These are phyloP conservation scores for Chionoecetes opilio DNA, from an alignment of 1,140 invertebrate genomes.

Conservation along the genomic window DNA sequence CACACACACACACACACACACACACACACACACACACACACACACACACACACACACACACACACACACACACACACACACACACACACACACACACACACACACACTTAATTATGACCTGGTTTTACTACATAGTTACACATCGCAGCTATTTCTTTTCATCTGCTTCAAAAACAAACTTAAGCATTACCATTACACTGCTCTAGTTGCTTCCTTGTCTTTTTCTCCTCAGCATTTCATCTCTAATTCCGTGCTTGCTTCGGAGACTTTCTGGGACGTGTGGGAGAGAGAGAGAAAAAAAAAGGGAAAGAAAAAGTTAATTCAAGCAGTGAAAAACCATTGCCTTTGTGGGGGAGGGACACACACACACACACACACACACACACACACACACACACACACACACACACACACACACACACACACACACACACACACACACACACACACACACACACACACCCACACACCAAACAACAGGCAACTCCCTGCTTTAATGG, in stretches of 20 bases:
- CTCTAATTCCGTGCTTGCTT: background rate
- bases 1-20: too few relatives aligned
- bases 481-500: background rate
- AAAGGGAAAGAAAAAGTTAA: background rate
- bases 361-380: background rate
- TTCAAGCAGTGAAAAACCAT: background rate
- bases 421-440: constrained; percentile 27
- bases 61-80: too few relatives aligned
- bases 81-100: too few relatives aligned
- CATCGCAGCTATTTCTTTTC: too few relatives aligned
- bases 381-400: constrained; percentile 18
- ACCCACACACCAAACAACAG: too few relatives aligned
- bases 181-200: background rate
- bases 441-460: constrained; percentile 15
- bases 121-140: too few relatives aligned
- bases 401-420: background rate
- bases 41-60: too few relatives aligned
- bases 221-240: background rate
- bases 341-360: background rate
- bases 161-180: too few relatives aligned
- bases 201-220: background rate
- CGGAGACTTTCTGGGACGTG: background rate
- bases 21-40: too few relatives aligned
- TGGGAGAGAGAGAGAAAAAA: background rate
- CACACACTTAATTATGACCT: too few relatives aligned